Percentiles rank a stretch among this genome's conserved stretches.
Evolutionary conservation across 2,113 vertebrate species (phyloP).

Genomic region (Lepus europaeus): DNA sequence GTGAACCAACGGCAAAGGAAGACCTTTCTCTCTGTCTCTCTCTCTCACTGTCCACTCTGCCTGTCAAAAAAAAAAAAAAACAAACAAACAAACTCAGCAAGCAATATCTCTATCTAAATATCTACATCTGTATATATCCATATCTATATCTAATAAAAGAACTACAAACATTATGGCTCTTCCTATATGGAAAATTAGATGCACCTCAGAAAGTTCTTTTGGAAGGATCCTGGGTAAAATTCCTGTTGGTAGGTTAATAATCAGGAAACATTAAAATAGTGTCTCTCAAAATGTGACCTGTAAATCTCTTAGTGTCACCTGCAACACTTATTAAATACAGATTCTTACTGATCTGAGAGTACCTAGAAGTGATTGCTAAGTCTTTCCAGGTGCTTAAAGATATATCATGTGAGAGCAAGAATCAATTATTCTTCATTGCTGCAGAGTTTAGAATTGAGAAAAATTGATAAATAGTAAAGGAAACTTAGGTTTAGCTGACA

Average conservation of each 20-base stretch:
- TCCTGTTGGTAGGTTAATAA: neutral
- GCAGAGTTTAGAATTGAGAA: neutral
- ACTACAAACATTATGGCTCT: neutral
- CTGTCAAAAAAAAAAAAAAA: too few relatives aligned
- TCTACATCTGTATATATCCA: too few relatives aligned
- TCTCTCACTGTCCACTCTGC: too few relatives aligned
- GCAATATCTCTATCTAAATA: too few relatives aligned
- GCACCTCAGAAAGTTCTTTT: neutral
- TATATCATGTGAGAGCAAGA: neutral
- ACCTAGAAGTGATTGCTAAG: neutral
- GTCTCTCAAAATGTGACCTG: slow-evolving; percentile 21
- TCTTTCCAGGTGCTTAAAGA: neutral
- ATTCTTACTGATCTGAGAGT: slow-evolving; percentile 12
- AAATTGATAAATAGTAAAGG: slow-evolving; percentile 8
- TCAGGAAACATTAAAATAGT: slow-evolving; percentile 8
- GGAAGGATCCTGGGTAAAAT: neutral
- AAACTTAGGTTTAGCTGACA: slow-evolving; percentile 36
- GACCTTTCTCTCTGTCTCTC: too few relatives aligned
- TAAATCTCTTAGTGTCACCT: neutral
- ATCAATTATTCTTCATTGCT: neutral
- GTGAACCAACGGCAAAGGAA: too few relatives aligned
- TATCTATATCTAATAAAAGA: slow-evolving; percentile 19
- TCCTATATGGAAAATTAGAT: slow-evolving; percentile 26
- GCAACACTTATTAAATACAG: slow-evolving; percentile 40
- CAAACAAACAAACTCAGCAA: too few relatives aligned